Conservation (phyloP, 2,113 vertebrate species). For the Prinia subflava region DNA sequence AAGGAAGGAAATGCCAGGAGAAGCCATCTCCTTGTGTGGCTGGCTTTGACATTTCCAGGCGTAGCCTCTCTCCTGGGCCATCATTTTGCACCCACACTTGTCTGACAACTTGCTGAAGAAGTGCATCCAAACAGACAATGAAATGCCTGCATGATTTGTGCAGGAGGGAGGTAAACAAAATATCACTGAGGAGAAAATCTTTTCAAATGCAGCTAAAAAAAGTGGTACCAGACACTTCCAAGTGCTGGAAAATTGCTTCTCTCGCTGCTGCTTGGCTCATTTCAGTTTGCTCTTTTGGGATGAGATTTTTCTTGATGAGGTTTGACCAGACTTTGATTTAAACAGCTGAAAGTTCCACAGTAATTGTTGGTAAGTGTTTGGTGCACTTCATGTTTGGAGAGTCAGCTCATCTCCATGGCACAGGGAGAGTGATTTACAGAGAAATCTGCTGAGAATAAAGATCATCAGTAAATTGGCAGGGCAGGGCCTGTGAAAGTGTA, state of each 20-base stretch:
- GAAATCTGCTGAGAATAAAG: neutral
- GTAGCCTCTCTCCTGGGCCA: constrained; percentile 39
- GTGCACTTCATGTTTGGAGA: neutral
- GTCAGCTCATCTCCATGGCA: neutral
- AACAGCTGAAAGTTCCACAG: neutral
- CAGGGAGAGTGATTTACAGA: neutral
- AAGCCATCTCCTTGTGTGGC: neutral
- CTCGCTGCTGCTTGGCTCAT: neutral
- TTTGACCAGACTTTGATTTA: neutral
- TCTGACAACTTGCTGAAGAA: constrained; percentile 61
- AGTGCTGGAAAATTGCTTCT: constrained; percentile 1
- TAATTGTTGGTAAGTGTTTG: neutral
- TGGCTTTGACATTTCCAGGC: constrained; percentile 47
- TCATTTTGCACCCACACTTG: constrained; percentile 57
- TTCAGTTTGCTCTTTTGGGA: neutral
- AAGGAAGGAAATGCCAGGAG: neutral
- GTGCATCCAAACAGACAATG: constrained; percentile 59
- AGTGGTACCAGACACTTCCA: neutral
- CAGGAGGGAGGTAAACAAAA: constrained; percentile 52
- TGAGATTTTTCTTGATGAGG: neutral
- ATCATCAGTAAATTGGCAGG: neutral
- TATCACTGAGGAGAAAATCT: constrained; percentile 25
- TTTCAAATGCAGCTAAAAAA: constrained; percentile 19
- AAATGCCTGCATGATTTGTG: constrained; percentile 37
- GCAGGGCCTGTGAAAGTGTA: neutral